Conservation (phyloP, 2,797 vertebrate species). For the Acestrorhynchus altus region DNA sequence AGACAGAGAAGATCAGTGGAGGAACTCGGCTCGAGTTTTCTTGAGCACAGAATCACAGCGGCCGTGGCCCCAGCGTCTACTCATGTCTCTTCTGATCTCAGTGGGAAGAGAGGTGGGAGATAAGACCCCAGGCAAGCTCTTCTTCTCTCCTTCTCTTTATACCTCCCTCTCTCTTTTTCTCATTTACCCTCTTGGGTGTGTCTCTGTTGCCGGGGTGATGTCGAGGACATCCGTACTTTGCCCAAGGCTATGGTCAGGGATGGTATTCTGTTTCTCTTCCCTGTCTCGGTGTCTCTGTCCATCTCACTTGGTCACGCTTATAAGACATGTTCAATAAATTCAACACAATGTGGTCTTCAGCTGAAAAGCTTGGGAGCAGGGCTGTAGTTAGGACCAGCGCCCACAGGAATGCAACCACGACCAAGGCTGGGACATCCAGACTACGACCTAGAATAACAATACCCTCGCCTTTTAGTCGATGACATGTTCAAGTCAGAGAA, state of each 20-base stretch:
- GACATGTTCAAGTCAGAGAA: not conserved
- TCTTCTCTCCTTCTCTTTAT: conserved; percentile 37
- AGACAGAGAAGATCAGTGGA: conserved; percentile 44
- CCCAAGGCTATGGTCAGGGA: not conserved
- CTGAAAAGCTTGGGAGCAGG: not conserved
- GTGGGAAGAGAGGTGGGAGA: conserved; percentile 2
- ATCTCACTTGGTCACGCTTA: not conserved
- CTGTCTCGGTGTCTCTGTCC: not conserved
- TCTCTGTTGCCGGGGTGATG: not conserved
- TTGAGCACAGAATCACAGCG: conserved; percentile 29
- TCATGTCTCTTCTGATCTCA: conserved; percentile 58
- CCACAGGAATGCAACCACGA: not conserved
- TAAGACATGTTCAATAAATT: conserved; percentile 38
- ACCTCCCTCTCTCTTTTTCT: conserved; percentile 25
- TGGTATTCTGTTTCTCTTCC: not conserved
- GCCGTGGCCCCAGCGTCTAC: conserved; percentile 44
- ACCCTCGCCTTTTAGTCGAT: not conserved
- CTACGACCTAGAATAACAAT: not conserved
- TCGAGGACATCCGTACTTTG: not conserved
- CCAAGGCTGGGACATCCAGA: not conserved
- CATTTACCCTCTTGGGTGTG: not conserved
- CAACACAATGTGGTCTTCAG: not conserved
- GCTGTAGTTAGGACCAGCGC: conserved; percentile 8
- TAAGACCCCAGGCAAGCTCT: conserved; percentile 42
- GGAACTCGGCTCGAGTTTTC: conserved; percentile 41